Base-by-base conservation (phyloP, 2,888 invertebrate genomes). In the Piscicola geometra region DNA sequence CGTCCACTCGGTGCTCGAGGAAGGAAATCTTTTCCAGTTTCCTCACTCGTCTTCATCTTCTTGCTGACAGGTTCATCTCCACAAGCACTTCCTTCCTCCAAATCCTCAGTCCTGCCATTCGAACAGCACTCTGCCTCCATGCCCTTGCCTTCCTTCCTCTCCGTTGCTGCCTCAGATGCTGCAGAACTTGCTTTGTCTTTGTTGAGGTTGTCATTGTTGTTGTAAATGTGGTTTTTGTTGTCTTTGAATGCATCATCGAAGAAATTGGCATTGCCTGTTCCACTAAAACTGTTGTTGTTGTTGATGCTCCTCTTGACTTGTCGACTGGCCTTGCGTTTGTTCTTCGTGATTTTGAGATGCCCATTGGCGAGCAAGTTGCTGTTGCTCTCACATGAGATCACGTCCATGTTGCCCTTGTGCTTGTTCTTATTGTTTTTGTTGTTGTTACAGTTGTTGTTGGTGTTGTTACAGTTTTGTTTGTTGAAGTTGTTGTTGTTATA, bases 51-150 rank as follows among this genome's bases (percentile, higher is more conserved):
- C 50, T 47, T 47, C 12, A 47, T 9, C 21, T 47, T 47, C 21
- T 47, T 47, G 21, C 9, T 47, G 50, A 21, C 50, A 15, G 50
- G 50, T 21, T 47, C 50, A 15, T 47, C 50, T 9, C 9, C 9
- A 21, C 21, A 21, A 47, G 50, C 9, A 21, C 12, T 15, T 15
- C 21, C 50, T 15, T 15, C 50, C 30, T 72, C 72, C 72, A 72
- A 52, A 41, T 72, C 72, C n/a, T 72, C 72, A 9, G 72, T 72
- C 9, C 35, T 35, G 30, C 72, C 72, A 28, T 56, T 72, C 18
- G 72, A 72, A 35, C 72, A 72, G 21, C 72, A 18, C n/a, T 72
- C 72, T n/a, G 35, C 56, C n/a, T 72, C 72, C 32, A 47, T 36
- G 30, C 52, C 72, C 41, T 72, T 72, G 50, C 25, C 56, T 3